Base-by-base conservation (phyloP, 2,888 invertebrate species). In the Amorpha juglandis region DNA sequence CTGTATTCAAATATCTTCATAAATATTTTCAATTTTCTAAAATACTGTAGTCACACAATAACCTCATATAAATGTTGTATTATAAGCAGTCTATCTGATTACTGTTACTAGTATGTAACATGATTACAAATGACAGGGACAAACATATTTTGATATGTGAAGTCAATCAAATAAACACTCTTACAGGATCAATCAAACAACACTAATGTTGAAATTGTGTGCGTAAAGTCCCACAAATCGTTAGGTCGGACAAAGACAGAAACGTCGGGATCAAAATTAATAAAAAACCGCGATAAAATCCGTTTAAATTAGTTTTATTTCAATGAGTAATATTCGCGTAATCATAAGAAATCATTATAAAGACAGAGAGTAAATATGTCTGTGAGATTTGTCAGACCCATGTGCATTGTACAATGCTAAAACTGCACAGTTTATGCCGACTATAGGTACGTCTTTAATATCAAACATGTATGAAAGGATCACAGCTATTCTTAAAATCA, bases 321-420 rank as follows among this genome's bases (percentile, higher is more conserved):
- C n/a, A n/a, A n/a, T n/a, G n/a, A n/a, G n/a, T n/a, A n/a, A n/a
- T n/a, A n/a, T n/a, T n/a, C n/a, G n/a, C n/a, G n/a, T n/a, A n/a
- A n/a, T n/a, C n/a, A n/a, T n/a, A n/a, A n/a, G n/a, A n/a, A n/a
- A n/a, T n/a, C n/a, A n/a, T n/a, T n/a, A n/a, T n/a, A n/a, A n/a
- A n/a, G n/a, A n/a, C n/a, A n/a, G n/a, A n/a, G n/a, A 42, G 58
- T 38, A 42, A 58, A 58, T 12, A 58, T 42, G 11, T 42, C 58
- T 42, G 58, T 53, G 33, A 16, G 38, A 11, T 58, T 38, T 58
- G 38, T 16, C 19, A 58, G 58, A 21, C 19, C 58, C 42, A 58
- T 58, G 38, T 19, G 19, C 27, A n/a, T n/a, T 35, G 35, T 35
- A 35, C 38, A 42, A 42, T 19, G 42, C 19, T 58, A 11, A 42